Evolutionary conservation across 2,113 vertebrate genomes (phyloP).

Genomic region (Salvelinus sp.): DNA sequence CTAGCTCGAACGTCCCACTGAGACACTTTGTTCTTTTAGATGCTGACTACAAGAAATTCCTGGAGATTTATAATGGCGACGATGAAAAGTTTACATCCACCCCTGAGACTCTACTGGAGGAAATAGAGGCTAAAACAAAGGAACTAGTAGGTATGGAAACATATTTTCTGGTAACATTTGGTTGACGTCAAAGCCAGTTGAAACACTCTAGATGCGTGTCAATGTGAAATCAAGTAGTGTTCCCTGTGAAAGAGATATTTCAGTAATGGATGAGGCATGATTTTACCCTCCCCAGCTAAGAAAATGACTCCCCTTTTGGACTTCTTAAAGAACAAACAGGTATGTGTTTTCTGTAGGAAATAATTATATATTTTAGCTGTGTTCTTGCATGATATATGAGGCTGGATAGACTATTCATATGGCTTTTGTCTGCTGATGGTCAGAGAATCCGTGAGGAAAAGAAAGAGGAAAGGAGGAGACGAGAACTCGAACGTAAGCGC

Average conservation of each 20-base stretch:
- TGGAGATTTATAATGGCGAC: slow-evolving; percentile 91
- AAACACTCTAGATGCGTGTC: background rate
- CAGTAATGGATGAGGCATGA: background rate
- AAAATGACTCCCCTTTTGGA: slow-evolving; percentile 96
- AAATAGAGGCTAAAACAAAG: slow-evolving; percentile 96
- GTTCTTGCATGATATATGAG: background rate
- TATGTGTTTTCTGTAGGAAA: slow-evolving; percentile 55
- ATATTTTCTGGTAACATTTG: background rate
- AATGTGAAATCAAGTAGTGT: background rate
- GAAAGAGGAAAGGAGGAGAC: slow-evolving; percentile 90
- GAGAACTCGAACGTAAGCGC: slow-evolving; percentile 95
- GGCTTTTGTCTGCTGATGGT: background rate
- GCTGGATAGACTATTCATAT: background rate
- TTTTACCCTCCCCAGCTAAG: slow-evolving; percentile 78
- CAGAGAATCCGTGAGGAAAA: slow-evolving; percentile 96
- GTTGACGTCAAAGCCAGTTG: background rate
- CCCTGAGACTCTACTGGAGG: slow-evolving; percentile 93
- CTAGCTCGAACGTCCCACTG: background rate
- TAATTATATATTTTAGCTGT: background rate
- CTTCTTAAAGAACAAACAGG: slow-evolving; percentile 99
- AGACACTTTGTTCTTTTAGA: slow-evolving; percentile 69
- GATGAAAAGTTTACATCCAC: slow-evolving; percentile 94
- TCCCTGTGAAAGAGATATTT: background rate
- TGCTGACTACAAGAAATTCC: slow-evolving; percentile 94
- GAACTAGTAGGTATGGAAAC: slow-evolving; percentile 87